Evolutionary conservation across 2,797 vertebrate genomes (phyloP).

Genomic region (Anas bahamensis): DNA sequence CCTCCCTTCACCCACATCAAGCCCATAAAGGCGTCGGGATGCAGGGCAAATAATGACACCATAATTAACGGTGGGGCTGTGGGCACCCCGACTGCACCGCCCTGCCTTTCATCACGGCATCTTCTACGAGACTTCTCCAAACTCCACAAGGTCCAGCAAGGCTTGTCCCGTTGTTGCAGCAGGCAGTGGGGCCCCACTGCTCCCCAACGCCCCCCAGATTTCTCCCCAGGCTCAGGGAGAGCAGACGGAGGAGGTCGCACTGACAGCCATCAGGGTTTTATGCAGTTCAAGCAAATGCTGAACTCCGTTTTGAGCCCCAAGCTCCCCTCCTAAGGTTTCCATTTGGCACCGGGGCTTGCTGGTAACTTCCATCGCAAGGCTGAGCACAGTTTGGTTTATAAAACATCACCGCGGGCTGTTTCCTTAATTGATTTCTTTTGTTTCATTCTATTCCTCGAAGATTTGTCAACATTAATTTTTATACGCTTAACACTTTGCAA

Average conservation of each 20-base stretch:
- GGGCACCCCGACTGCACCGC: not conserved
- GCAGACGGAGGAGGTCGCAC: not conserved
- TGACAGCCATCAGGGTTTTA: fast-evolving
- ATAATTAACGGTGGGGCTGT: fast-evolving
- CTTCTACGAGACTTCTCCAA: fast-evolving
- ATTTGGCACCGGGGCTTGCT: not conserved
- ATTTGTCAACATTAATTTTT: constrained; percentile 87
- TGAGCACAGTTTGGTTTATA: constrained; percentile 30
- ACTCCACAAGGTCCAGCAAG: fast-evolving
- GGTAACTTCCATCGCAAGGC: not conserved
- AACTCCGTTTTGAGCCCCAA: not conserved
- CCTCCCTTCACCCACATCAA: too few relatives aligned
- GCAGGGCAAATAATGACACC: not conserved
- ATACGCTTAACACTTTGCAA: constrained; percentile 76
- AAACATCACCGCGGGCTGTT: constrained; percentile 73
- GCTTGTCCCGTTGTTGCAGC: not conserved
- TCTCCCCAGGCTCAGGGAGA: fast-evolving
- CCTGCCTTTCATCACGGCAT: fast-evolving
- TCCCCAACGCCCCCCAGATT: not conserved
- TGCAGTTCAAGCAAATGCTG: fast-evolving
- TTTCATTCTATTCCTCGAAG: constrained; percentile 84
- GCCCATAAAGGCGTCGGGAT: fast-evolving
- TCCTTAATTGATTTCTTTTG: constrained; percentile 86
- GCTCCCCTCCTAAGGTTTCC: not conserved
- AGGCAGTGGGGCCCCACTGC: too few relatives aligned